Base-by-base conservation (phyloP, 2,888 invertebrate species). In the Melieria omissa region DNA sequence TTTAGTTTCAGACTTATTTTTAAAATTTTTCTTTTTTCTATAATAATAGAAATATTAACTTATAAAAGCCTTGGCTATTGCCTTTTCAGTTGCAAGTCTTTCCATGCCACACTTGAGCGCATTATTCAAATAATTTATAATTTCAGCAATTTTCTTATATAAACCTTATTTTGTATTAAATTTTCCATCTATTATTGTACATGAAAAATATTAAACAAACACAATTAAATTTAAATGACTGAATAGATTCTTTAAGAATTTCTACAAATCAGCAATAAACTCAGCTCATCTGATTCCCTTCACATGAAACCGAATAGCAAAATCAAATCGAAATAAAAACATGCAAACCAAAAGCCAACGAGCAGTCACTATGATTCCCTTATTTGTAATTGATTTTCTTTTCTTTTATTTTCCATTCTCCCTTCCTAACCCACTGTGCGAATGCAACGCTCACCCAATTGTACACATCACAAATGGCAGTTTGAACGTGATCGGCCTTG, bases 121-220 rank as follows among this genome's bases (percentile, higher is more conserved):
- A 29, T 1, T 29, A 29, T 29, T 29, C 29, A 29, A 29, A 29
- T 29, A 29, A 29, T 29, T 29, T 29, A 29, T 29, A 29, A 2
- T 29, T 29, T 29, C 29, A 1, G 29, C 29, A 29, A 29, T 29
- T 29, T 2, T 29, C 29, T 29, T 3, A 3, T 29, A 3, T 29
- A n/a, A n/a, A 29, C 29, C 2, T 29, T 29, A 29, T 29, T 29
- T 29, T 29, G 29, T 29, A 29, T 29, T 29, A 3, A 29, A 29
- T 1, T 29, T 29, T 29, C 29, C 3, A 29, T 3, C 29, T 29
- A 52, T 12, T 52, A 52, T 52, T 61, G 41, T 42, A 61, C 61
- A 61, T 61, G 45, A 67, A 49, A 73, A 73, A 73, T 67, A 70
- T 67, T 70, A 5, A 73, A 73, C 70, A 73, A 73, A 73, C 73